phyloP scores from a whole-genome alignment of 1,140 invertebrate genomes.

The Streblospio benedicti region DNA sequence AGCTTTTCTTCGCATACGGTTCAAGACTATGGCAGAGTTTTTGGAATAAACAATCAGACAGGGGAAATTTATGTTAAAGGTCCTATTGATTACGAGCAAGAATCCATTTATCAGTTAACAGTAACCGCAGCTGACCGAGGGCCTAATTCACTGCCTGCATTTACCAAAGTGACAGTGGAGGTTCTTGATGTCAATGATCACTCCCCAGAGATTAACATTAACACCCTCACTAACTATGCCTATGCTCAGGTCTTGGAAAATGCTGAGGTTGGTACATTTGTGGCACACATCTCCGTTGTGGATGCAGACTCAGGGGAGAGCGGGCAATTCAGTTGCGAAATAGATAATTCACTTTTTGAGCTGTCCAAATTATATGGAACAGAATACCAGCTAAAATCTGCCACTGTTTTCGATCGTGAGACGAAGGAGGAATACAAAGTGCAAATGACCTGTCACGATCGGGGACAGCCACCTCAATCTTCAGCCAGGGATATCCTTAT shows the following conservation, averaged over 20 bases:
- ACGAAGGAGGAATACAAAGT: neutral
- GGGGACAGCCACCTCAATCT: neutral
- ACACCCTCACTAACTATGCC: too few species aligned
- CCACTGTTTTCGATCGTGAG: constrained; percentile 5
- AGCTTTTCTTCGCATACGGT: constrained; percentile 1
- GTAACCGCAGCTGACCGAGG: constrained; percentile 12
- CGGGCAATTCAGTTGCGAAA: neutral
- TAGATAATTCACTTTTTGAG: neutral
- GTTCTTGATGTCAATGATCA: constrained; percentile 12
- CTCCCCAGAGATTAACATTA: constrained; percentile 6
- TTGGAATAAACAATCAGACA: constrained; percentile 10
- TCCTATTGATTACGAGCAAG: constrained; percentile 9
- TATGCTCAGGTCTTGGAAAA: neutral
- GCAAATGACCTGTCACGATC: constrained; percentile 3
- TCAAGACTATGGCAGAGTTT: constrained; percentile 1
- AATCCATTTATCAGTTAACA: constrained; percentile 5
- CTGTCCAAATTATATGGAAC: neutral
- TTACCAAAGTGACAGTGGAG: constrained; percentile 1
- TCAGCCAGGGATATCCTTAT: neutral
- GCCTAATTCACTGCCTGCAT: constrained; percentile 5
- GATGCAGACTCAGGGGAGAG: neutral
- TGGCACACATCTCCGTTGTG: constrained; percentile 7
- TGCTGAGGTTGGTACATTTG: neutral
- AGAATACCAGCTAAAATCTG: neutral
- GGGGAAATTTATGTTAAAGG: constrained; percentile 16